Percentiles rank a stretch among this genome's conserved stretches.
phyloP scores from a whole-genome alignment of 1,140 invertebrate genomes.

The Scaptomyza montana region DNA sequence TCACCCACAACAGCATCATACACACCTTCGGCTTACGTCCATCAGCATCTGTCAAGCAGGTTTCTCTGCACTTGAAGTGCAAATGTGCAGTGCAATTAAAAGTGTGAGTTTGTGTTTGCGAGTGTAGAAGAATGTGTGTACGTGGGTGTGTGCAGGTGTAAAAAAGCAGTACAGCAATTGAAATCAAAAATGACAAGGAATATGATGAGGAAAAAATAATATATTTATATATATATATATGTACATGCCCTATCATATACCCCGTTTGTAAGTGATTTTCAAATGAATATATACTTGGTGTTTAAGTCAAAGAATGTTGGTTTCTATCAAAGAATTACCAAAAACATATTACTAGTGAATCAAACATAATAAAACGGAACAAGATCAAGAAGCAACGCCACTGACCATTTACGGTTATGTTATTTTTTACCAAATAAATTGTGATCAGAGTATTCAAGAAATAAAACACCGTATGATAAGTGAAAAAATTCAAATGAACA shows the following conservation, averaged over 20 bases:
- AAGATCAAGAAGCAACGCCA: too few species aligned
- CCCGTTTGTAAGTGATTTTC: neutral
- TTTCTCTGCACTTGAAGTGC: conserved; percentile 72
- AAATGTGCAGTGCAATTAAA: conserved; percentile 81
- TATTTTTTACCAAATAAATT: too few species aligned
- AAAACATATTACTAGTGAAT: too few species aligned
- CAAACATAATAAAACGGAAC: too few species aligned
- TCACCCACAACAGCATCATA: neutral
- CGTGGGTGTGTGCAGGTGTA: conserved; percentile 34
- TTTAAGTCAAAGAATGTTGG: too few species aligned
- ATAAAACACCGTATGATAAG: too few species aligned
- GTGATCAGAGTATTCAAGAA: too few species aligned
- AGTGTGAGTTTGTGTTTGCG: conserved; percentile 59
- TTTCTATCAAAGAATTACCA: too few species aligned
- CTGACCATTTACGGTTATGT: too few species aligned
- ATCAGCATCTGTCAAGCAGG: conserved; percentile 58
- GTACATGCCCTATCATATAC: neutral
- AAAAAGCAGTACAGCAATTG: conserved; percentile 58
- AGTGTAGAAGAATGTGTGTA: conserved; percentile 35
- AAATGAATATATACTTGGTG: neutral
- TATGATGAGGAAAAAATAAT: conserved; percentile 2
- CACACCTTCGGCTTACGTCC: conserved; percentile 15
- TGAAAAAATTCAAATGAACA: too few species aligned
- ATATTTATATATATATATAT: neutral
- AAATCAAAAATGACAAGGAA: conserved; percentile 61